These are phyloP conservation scores for Bubo bubo DNA, from an alignment of 2,113 vertebrate species.

Conservation along the genomic window DNA sequence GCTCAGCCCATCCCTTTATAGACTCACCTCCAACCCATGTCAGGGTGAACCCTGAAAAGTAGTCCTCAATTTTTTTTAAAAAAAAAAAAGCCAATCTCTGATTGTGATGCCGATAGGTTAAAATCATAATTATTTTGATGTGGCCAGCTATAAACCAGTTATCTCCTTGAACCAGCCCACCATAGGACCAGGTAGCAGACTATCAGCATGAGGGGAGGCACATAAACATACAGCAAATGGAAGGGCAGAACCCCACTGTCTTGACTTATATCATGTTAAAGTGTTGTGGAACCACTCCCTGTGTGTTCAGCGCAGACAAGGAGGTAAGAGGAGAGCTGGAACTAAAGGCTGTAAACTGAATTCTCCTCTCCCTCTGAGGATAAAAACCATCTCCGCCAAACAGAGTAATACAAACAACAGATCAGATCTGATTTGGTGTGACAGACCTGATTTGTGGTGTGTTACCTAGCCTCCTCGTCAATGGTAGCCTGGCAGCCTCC, in stretches of 20 bases:
- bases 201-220: background rate
- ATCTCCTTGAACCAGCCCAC: background rate
- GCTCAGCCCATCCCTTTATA: background rate
- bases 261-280: background rate
- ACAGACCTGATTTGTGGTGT: background rate
- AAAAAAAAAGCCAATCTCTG: background rate
- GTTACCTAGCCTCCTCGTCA: background rate
- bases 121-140: background rate
- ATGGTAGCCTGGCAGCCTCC: background rate
- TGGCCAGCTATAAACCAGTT: background rate
- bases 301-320: background rate
- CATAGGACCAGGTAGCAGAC: rapidly evolving
- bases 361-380: background rate
- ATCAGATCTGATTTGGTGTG: background rate
- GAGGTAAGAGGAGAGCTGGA: background rate
- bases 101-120: background rate
- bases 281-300: background rate
- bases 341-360: background rate
- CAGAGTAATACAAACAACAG: background rate
- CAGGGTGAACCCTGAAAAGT: background rate
- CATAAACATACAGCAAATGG: rapidly evolving
- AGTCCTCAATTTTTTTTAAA: background rate
- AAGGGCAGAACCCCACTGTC: background rate
- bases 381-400: background rate
- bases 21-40: background rate